phyloP scores from a whole-genome alignment of 2,797 vertebrate species.

The Pitangus sulphuratus region DNA sequence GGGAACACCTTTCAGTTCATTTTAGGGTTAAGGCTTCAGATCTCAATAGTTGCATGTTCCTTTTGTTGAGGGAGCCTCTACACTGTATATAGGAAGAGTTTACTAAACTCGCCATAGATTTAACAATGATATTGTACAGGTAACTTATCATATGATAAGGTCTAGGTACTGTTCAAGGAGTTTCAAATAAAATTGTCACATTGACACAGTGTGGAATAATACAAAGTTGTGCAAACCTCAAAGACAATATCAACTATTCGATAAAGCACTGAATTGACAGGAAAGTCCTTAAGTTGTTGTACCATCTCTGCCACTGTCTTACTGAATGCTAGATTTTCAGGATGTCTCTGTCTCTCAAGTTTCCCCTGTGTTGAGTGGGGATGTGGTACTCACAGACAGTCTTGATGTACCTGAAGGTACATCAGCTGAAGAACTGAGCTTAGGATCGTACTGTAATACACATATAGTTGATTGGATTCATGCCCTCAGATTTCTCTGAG shows the following conservation, averaged over 20 bases:
- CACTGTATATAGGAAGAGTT: not conserved
- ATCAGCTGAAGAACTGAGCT: not conserved
- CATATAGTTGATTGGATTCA: not conserved
- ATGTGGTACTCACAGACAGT: not conserved
- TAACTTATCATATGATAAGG: not conserved
- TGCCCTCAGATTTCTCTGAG: not conserved
- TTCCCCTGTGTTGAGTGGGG: not conserved
- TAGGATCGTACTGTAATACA: not conserved
- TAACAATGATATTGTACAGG: not conserved
- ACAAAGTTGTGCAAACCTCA: not conserved
- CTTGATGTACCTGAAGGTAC: not conserved
- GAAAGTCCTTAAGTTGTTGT: not conserved
- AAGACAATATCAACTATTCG: not conserved
- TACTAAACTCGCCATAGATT: not conserved
- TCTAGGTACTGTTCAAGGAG: not conserved
- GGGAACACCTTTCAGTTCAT: not conserved
- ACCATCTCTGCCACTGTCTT: not conserved
- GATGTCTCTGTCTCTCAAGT: not conserved
- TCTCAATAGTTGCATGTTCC: not conserved
- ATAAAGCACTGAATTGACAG: not conserved
- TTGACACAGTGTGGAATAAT: not conserved
- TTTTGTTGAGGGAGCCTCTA: not conserved
- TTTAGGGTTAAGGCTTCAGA: conserved; percentile 29
- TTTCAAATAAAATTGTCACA: not conserved
- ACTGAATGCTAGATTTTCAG: not conserved